These are phyloP conservation scores for Eueides isabella DNA, from an alignment of 1,140 invertebrate genomes.

Conservation along the genomic window DNA sequence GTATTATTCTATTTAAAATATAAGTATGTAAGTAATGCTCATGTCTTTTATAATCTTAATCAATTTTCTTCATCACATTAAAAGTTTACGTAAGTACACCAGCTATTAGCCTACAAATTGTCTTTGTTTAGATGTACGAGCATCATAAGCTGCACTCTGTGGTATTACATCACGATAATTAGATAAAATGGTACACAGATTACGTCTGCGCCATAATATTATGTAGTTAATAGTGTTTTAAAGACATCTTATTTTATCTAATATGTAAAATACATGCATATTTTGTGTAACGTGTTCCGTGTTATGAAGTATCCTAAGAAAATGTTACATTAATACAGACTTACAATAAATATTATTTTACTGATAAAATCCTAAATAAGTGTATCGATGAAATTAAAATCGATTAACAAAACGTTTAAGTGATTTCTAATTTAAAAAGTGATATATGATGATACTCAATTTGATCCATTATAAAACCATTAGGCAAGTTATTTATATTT, in stretches of 20 bases:
- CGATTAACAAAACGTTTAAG: no score
- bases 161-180: conserved; percentile 27
- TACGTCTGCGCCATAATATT: not conserved
- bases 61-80: conserved; percentile 2
- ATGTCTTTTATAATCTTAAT: not conserved
- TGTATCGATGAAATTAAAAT: no score
- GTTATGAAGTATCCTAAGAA: not conserved
- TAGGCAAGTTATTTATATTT: not conserved
- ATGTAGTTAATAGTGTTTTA: not conserved
- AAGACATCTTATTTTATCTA: not conserved
- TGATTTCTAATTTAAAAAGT: not conserved
- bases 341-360: not conserved
- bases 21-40: not conserved
- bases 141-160: not conserved
- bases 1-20: not conserved
- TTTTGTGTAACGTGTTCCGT: not conserved
- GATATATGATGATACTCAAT: not conserved
- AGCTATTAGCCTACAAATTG: conserved; percentile 27
- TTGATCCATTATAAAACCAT: not conserved
- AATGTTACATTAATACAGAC: not conserved
- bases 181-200: conserved; percentile 12
- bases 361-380: no score
- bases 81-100: conserved; percentile 25
- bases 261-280: not conserved
- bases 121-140: conserved; percentile 16